Conservation (phyloP, 2,113 vertebrate genomes). For the Brachirus orientalis region DNA sequence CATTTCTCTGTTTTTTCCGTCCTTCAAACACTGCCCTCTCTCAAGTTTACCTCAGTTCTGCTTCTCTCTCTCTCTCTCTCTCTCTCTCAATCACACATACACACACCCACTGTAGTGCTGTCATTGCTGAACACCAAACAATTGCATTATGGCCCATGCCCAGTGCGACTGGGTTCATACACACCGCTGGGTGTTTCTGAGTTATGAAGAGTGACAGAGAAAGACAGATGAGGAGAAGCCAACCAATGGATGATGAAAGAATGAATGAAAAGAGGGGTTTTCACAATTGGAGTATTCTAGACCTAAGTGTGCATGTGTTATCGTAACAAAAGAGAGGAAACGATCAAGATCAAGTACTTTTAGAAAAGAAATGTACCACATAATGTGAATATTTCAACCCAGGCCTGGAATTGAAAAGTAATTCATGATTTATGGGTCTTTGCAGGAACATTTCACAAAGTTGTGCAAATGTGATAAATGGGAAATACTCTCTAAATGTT, state of each 20-base stretch:
- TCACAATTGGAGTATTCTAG: neutral
- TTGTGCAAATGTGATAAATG: neutral
- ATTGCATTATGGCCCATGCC: conserved; percentile 50
- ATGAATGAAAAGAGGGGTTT: conserved; percentile 12
- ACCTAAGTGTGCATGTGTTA: too few species aligned
- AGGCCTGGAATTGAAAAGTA: neutral
- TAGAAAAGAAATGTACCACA: too few species aligned
- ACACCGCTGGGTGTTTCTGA: conserved; percentile 27
- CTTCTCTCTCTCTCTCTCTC: conserved; percentile 27
- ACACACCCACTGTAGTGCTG: neutral
- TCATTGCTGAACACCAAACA: conserved; percentile 41
- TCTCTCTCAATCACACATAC: neutral
- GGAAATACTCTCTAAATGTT: neutral
- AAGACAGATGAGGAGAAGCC: neutral
- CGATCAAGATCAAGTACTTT: neutral
- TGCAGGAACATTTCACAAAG: neutral
- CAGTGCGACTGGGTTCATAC: conserved; percentile 48
- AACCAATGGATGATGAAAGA: neutral
- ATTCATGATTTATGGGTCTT: neutral
- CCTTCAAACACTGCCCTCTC: neutral
- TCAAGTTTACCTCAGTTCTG: neutral
- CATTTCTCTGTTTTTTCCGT: neutral
- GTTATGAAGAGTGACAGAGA: conserved; percentile 3
- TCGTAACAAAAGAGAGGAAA: conserved; percentile 4
- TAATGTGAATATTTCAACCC: conserved; percentile 4